These are phyloP conservation scores for Nyctibius grandis DNA, from an alignment of 2,797 vertebrate species.

Conservation along the genomic window DNA sequence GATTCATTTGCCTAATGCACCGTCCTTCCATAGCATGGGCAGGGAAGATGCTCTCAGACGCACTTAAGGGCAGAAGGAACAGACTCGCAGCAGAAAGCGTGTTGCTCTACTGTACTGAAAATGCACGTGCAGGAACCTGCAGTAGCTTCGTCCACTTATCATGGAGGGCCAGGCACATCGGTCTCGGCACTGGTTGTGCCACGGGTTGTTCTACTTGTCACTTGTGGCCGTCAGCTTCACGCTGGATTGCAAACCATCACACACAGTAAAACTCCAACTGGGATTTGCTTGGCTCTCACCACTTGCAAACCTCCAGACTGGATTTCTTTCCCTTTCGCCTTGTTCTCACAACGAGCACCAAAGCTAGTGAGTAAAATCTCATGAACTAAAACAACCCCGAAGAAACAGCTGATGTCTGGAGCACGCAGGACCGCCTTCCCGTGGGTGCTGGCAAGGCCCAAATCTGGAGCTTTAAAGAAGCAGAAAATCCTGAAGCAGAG, in stretches of 20 bases:
- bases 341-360: not conserved
- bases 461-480: not conserved
- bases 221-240: not conserved
- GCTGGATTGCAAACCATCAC: not conserved
- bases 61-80: not conserved
- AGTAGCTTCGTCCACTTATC: rapidly evolving
- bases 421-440: rapidly evolving
- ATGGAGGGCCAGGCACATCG: rapidly evolving
- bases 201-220: not conserved
- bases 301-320: not conserved
- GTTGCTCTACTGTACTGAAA: not conserved
- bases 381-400: not conserved
- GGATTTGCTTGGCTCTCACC: not conserved
- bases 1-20: not conserved
- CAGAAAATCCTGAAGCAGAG: not conserved
- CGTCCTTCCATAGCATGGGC: rapidly evolving
- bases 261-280: not conserved
- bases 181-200: not conserved
- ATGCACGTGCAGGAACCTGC: not conserved
- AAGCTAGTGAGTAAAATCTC: not conserved
- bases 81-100: rapidly evolving
- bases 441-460: not conserved
- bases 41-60: not conserved
- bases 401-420: not conserved
- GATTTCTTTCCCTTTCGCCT: not conserved